Conservation (phyloP, 1,140 invertebrate species). For the Antheraea mylitta region DNA sequence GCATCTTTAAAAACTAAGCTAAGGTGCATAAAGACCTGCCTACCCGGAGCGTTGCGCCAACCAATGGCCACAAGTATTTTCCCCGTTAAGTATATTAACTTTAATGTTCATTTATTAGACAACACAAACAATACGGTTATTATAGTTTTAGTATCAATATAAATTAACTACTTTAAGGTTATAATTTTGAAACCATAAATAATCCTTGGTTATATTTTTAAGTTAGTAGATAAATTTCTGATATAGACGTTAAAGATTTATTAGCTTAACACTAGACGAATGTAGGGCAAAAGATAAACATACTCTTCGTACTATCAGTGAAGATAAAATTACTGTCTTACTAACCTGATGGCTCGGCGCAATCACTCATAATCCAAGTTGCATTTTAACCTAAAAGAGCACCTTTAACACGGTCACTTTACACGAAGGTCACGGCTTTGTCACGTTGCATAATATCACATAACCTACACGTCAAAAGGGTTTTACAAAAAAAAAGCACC, state of each 20-base stretch:
- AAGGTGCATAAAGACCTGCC: constrained; percentile 25
- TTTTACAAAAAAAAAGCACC: constrained; percentile 65
- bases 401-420: constrained; percentile 62
- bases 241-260: not conserved
- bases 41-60: constrained; percentile 26
- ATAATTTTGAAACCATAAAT: not conserved
- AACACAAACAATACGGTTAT: not conserved
- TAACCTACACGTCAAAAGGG: constrained; percentile 57
- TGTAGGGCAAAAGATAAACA: constrained; percentile 56
- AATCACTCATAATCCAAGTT: constrained; percentile 72
- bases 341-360: constrained; percentile 74
- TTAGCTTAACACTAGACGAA: constrained; percentile 27
- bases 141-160: no score
- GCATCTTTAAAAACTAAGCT: constrained; percentile 21
- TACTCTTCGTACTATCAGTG: constrained; percentile 38
- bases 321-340: constrained; percentile 60
- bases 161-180: not conserved
- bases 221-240: not conserved
- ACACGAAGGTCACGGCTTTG: constrained; percentile 73
- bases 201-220: not conserved
- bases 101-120: constrained; percentile 1
- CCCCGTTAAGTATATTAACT: constrained; percentile 16
- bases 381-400: constrained; percentile 77
- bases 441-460: constrained; percentile 72
- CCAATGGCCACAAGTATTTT: constrained; percentile 21